Conservation (phyloP, 2,888 invertebrate genomes). For the Bruchidius siliquastri region DNA sequence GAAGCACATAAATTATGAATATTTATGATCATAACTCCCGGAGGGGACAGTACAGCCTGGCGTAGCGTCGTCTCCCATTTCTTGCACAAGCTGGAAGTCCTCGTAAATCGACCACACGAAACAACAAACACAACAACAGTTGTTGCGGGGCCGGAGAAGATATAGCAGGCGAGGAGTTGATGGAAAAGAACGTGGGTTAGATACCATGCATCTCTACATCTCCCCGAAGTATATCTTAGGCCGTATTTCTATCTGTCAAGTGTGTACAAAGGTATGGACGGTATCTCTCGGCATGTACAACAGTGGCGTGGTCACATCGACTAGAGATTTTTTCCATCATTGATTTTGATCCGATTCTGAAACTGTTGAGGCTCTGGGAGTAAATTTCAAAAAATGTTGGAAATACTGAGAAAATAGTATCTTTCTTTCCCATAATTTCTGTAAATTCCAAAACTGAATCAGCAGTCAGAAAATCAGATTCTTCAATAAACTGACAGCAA, state of each 20-base stretch:
- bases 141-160: neutral
- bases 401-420: no score
- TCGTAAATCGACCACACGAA: neutral
- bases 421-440: no score
- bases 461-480: no score
- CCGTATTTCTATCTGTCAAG: constrained; percentile 42
- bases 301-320: neutral
- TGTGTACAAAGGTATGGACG: constrained; percentile 44
- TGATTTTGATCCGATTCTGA: no score
- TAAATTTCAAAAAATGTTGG: no score
- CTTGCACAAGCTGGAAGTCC: neutral
- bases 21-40: neutral
- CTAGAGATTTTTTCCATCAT: no score
- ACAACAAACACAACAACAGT: neutral
- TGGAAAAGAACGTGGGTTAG: constrained; percentile 46
- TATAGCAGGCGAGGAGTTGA: constrained; percentile 30
- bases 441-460: no score
- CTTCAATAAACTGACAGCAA: no score
- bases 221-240: constrained; percentile 43
- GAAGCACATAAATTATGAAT: neutral
- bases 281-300: constrained; percentile 26
- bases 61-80: neutral
- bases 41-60: neutral
- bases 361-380: no score
- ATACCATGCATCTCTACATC: constrained; percentile 46